Conservation (phyloP, 2,888 invertebrate genomes). For the Acrocyrtus sp. region DNA sequence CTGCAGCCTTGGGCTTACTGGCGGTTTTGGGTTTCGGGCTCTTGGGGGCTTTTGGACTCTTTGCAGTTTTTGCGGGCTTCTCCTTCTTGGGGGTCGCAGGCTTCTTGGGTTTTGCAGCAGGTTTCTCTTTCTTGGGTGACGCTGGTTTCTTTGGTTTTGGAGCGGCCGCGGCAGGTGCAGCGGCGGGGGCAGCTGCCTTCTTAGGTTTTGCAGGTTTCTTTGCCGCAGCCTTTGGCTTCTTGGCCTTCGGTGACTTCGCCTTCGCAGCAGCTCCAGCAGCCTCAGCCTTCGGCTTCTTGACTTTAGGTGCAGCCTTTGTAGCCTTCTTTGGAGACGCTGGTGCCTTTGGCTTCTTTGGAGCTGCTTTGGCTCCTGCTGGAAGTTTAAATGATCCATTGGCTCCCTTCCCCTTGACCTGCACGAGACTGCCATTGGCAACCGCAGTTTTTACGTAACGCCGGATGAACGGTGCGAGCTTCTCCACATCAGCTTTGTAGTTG, state of each 20-base stretch:
- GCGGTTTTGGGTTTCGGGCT: slow-evolving; percentile 40
- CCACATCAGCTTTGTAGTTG: slow-evolving; percentile 72
- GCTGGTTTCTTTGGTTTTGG: slow-evolving; percentile 26
- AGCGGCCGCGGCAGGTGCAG: neutral
- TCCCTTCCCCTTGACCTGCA: slow-evolving; percentile 62
- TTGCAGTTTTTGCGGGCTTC: slow-evolving; percentile 37
- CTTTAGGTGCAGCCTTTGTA: slow-evolving; percentile 31
- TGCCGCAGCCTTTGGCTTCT: slow-evolving; percentile 33
- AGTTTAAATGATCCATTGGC: slow-evolving; percentile 59
- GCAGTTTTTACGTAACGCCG: slow-evolving; percentile 72
- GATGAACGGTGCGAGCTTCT: slow-evolving; percentile 72
- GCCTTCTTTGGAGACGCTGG: slow-evolving; percentile 33
- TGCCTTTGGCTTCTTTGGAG: slow-evolving; percentile 27
- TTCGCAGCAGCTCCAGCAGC: slow-evolving; percentile 17
- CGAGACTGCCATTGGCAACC: slow-evolving; percentile 67
- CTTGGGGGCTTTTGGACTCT: slow-evolving; percentile 36
- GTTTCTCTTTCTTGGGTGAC: slow-evolving; percentile 14
- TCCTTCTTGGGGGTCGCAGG: slow-evolving; percentile 36
- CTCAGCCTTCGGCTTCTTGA: slow-evolving; percentile 40
- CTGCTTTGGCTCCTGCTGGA: slow-evolving; percentile 22
- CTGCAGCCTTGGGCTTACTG: slow-evolving; percentile 26
- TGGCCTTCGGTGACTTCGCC: slow-evolving; percentile 31
- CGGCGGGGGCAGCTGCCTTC: slow-evolving; percentile 11
- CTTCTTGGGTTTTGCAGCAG: slow-evolving; percentile 34
- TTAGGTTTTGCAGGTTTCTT: slow-evolving; percentile 14